Conservation (phyloP, 2,113 vertebrate genomes). For the Antennarius striatus region DNA sequence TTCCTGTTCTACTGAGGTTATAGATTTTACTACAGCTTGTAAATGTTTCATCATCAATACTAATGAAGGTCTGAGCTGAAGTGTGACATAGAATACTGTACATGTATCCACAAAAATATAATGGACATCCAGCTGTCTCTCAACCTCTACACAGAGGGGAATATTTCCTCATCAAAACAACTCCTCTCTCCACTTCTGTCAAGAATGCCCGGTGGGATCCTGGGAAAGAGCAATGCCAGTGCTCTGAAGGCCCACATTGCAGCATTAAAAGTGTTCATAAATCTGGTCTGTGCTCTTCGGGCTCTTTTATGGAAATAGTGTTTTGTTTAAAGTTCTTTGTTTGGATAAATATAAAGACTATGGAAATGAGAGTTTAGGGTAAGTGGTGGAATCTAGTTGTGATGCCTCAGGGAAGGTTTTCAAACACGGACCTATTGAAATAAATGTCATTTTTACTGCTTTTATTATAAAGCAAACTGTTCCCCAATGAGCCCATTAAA, state of each 20-base stretch:
- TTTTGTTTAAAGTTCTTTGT: conserved; percentile 66
- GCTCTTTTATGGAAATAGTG: conserved; percentile 57
- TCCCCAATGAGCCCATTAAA: conserved; percentile 60
- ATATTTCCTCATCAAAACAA: conserved; percentile 66
- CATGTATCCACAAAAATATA: background rate
- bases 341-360: conserved; percentile 54
- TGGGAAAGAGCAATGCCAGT: conserved; percentile 35
- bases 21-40: no score
- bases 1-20: no score
- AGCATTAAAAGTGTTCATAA: conserved; percentile 14
- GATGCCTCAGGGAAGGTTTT: conserved; percentile 50
- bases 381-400: conserved; percentile 31
- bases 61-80: background rate
- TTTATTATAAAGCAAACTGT: conserved; percentile 52
- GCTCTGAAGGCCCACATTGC: conserved; percentile 33
- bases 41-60: background rate
- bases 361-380: conserved; percentile 60
- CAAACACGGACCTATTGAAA: conserved; percentile 42
- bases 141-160: conserved; percentile 25
- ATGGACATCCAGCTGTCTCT: conserved; percentile 9
- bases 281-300: conserved; percentile 25
- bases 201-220: conserved; percentile 64
- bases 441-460: conserved; percentile 34
- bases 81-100: background rate
- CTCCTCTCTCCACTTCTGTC: conserved; percentile 43